These are phyloP conservation scores for Hemicordylus capensis DNA, from an alignment of 2,113 vertebrate species.

Conservation along the genomic window DNA sequence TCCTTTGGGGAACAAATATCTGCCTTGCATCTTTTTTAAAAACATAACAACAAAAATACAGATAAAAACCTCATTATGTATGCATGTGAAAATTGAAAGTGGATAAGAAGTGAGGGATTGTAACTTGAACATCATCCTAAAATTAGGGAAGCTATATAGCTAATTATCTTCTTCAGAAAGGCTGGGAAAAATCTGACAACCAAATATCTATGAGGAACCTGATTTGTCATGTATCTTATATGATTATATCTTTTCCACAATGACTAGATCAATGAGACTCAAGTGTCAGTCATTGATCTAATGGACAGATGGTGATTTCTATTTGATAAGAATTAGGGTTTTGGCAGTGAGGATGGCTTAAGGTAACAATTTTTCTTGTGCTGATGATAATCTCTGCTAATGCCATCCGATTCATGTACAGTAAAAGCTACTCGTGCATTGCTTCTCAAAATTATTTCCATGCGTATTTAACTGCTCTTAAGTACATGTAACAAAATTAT, in stretches of 20 bases:
- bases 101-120: conserved; percentile 58
- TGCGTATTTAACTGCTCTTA: conserved; percentile 49
- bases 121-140: conserved; percentile 65
- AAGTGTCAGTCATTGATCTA: conserved; percentile 58
- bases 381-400: conserved; percentile 53
- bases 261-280: conserved; percentile 56
- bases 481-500: conserved; percentile 21
- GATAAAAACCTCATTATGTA: conserved; percentile 55
- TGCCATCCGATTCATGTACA: conserved; percentile 63
- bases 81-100: conserved; percentile 55
- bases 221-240: conserved; percentile 66
- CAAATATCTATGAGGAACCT: conserved; percentile 67
- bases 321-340: conserved; percentile 65
- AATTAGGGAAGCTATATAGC: conserved; percentile 63
- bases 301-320: conserved; percentile 65
- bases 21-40: conserved; percentile 34
- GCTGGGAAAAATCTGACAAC: conserved; percentile 63
- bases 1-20: background rate
- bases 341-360: conserved; percentile 45
- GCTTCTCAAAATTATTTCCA: conserved; percentile 44
- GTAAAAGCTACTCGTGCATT: conserved; percentile 46
- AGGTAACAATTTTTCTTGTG: conserved; percentile 51
- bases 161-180: conserved; percentile 74
- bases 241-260: conserved; percentile 62
- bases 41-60: conserved; percentile 46